Percentiles rank a stretch among this genome's conserved stretches.
Evolutionary conservation across 2,113 vertebrate genomes (phyloP).

Genomic region (Atractosteus spatula): DNA sequence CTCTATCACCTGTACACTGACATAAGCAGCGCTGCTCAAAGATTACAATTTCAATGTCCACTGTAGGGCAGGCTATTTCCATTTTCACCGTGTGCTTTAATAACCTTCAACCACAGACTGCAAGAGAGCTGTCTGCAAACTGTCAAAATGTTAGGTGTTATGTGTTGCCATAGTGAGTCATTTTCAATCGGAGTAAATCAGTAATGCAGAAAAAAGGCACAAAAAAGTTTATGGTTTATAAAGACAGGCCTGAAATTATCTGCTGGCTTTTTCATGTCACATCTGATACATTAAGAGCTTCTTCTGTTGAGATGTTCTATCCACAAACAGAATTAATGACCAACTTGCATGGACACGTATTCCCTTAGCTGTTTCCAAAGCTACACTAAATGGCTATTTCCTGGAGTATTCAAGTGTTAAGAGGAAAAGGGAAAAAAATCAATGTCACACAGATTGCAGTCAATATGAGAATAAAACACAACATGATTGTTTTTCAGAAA

Average conservation of each 20-base stretch:
- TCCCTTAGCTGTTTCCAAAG: constrained; percentile 25
- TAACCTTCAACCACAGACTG: too few relatives aligned
- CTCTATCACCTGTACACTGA: too few relatives aligned
- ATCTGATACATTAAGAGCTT: constrained; percentile 35
- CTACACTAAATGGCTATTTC: constrained; percentile 63
- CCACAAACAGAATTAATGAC: constrained; percentile 56
- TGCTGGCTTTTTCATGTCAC: constrained; percentile 55
- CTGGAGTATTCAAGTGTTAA: constrained; percentile 41
- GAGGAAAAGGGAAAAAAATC: constrained; percentile 44
- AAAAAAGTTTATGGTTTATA: constrained; percentile 40
- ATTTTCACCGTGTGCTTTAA: too few relatives aligned
- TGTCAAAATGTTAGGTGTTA: constrained; percentile 4
- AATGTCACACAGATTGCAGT: constrained; percentile 44
- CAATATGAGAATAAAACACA: constrained; percentile 16
- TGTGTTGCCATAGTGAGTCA: constrained; percentile 66
- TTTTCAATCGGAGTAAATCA: constrained; percentile 49
- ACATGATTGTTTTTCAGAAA: constrained; percentile 5
- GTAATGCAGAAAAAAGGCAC: constrained; percentile 37
- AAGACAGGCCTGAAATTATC: constrained; percentile 57
- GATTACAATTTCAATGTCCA: too few relatives aligned
- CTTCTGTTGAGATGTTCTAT: constrained; percentile 40
- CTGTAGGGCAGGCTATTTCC: too few relatives aligned
- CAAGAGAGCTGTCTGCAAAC: too few relatives aligned
- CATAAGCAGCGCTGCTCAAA: too few relatives aligned
- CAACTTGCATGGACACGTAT: constrained; percentile 38